These are phyloP conservation scores for Indicator maculatus DNA, from an alignment of 2,113 vertebrate species.

Conservation along the genomic window DNA sequence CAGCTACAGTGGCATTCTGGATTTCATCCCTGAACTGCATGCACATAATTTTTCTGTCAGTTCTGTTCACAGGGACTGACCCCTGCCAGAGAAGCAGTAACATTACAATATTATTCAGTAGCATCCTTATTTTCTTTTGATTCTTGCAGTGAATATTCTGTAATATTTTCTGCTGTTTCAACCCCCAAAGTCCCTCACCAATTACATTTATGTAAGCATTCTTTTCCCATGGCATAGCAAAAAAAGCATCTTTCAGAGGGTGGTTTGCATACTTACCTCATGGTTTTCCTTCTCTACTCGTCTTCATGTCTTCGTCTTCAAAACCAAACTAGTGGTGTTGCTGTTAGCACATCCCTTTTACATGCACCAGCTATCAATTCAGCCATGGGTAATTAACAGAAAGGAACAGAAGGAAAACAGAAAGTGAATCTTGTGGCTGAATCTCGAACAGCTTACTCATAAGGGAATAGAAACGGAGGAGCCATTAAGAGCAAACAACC, in stretches of 20 bases:
- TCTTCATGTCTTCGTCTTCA: background rate
- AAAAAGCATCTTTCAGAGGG: background rate
- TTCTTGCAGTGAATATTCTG: background rate
- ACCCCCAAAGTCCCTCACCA: background rate
- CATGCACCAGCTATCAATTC: accelerated
- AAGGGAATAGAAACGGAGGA: background rate
- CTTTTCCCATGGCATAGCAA: background rate
- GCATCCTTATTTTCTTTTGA: background rate
- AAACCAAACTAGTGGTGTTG: background rate
- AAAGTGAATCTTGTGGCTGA: background rate
- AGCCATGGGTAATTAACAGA: accelerated
- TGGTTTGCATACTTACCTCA: conserved; percentile 33
- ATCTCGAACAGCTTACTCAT: accelerated
- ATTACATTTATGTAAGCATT: background rate
- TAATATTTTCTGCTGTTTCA: background rate
- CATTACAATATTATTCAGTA: background rate
- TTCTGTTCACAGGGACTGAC: background rate
- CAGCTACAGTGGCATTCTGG: background rate
- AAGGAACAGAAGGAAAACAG: too few relatives aligned
- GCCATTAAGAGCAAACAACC: background rate
- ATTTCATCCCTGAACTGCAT: background rate
- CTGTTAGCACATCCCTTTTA: background rate
- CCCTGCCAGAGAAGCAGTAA: background rate
- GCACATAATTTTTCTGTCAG: background rate
- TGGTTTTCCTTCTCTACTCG: background rate